phyloP scores from a whole-genome alignment of 2,888 invertebrate genomes.

The Drosophila vallismaia region DNA sequence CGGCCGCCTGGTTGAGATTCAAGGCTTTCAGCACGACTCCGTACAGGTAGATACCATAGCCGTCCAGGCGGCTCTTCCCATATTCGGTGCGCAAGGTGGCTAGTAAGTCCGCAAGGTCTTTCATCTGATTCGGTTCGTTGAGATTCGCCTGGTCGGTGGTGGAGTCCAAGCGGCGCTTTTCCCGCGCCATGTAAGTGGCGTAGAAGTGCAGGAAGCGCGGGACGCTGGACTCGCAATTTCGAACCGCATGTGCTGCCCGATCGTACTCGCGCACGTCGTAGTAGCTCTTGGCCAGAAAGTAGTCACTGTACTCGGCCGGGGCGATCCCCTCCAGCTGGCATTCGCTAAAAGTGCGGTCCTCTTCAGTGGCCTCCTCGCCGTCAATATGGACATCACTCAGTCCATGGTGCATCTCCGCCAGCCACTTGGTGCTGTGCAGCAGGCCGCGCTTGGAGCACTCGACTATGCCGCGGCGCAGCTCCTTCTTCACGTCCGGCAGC shows the following conservation, averaged over 20 bases:
- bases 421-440: constrained; percentile 93
- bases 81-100: constrained; percentile 86
- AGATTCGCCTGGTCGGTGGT: constrained; percentile 87
- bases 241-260: constrained; percentile 91
- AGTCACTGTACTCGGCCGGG: constrained; percentile 87
- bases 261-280: constrained; percentile 97
- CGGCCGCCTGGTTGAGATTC: constrained; percentile 91
- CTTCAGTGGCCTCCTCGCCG: constrained; percentile 39
- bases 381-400: constrained; percentile 87
- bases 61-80: constrained; percentile 89
- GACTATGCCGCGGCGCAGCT: constrained; percentile 87
- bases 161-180: constrained; percentile 95
- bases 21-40: constrained; percentile 95
- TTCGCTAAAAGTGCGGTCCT: constrained; percentile 56
- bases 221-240: constrained; percentile 88
- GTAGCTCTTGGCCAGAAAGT: constrained; percentile 92
- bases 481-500: constrained; percentile 87
- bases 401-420: constrained; percentile 92
- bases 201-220: constrained; percentile 94
- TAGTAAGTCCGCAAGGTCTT: constrained; percentile 86
- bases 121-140: constrained; percentile 82
- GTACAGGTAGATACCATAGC: constrained; percentile 94
- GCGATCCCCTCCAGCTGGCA: constrained; percentile 81
- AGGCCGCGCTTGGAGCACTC: constrained; percentile 93
- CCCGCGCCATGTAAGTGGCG: constrained; percentile 93